Percentiles rank a stretch among this genome's conserved stretches.
Evolutionary conservation across 2,888 invertebrate species (phyloP).

Genomic region (Mayetiola destructor): DNA sequence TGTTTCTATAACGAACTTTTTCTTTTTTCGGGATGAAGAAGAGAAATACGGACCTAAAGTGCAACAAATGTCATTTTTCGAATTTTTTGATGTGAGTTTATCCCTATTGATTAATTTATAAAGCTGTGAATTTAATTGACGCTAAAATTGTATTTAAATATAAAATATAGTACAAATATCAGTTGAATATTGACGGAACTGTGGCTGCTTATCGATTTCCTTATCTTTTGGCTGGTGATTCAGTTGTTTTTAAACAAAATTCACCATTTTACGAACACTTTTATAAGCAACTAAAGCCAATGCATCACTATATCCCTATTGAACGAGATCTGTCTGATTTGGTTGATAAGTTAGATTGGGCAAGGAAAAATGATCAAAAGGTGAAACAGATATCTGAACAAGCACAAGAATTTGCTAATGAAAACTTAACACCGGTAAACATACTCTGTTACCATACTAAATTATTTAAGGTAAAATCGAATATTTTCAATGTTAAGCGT

Average conservation of each 20-base stretch:
- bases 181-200: slow-evolving; percentile 86
- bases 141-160: neutral
- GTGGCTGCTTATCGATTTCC: slow-evolving; percentile 93
- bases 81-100: slow-evolving; percentile 77
- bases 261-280: slow-evolving; percentile 94
- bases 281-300: slow-evolving; percentile 59
- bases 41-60: slow-evolving; percentile 73
- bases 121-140: neutral
- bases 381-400: slow-evolving; percentile 50
- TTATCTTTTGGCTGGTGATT: slow-evolving; percentile 76
- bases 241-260: slow-evolving; percentile 79
- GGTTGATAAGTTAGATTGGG: slow-evolving; percentile 63
- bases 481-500: slow-evolving; percentile 1
- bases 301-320: slow-evolving; percentile 72
- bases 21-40: slow-evolving; percentile 80
- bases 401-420: slow-evolving; percentile 55
- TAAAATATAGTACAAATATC: slow-evolving; percentile 72
- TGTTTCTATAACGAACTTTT: slow-evolving; percentile 87
- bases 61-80: slow-evolving; percentile 74
- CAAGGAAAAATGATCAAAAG: slow-evolving; percentile 51
- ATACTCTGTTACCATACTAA: slow-evolving; percentile 78
- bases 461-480: slow-evolving; percentile 41
- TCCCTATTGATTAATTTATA: neutral
- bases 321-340: slow-evolving; percentile 43
- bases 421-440: slow-evolving; percentile 67